Conservation (phyloP, 1,140 invertebrate genomes). For the Listronotus oregonensis region DNA sequence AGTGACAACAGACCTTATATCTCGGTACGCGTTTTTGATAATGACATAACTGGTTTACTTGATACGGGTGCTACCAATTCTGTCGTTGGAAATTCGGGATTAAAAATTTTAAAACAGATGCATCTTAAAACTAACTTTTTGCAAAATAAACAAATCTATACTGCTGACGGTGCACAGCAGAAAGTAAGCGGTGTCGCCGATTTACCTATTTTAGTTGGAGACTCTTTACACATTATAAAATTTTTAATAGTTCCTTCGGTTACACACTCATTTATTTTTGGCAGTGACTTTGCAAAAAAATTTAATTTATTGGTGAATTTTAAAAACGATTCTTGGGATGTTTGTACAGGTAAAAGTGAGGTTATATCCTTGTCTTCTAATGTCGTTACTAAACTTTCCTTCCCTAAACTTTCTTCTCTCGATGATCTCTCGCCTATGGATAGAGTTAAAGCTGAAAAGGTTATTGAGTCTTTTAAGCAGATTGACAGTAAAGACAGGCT, state of each 20-base stretch:
- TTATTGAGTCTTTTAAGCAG: too few species aligned
- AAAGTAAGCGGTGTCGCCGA: not conserved
- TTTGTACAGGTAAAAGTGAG: not conserved
- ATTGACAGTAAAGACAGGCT: too few species aligned
- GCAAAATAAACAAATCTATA: not conserved
- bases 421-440: too few species aligned
- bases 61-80: constrained; percentile 15
- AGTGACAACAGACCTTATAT: constrained; percentile 17
- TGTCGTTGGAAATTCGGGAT: constrained; percentile 5
- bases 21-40: constrained; percentile 11
- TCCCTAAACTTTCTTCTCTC: not conserved
- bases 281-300: not conserved
- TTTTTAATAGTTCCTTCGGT: not conserved
- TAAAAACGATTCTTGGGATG: not conserved
- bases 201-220: constrained; percentile 7
- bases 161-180: constrained; percentile 9
- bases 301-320: not conserved
- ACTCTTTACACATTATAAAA: not conserved
- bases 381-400: not conserved
- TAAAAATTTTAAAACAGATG: constrained; percentile 9
- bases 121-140: not conserved
- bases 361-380: not conserved
- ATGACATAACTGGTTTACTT: constrained; percentile 9
- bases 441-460: too few species aligned
- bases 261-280: constrained; percentile 7